Percentiles rank a stretch among this genome's conserved stretches.
Conservation (phyloP, 53 echinoderm and acorn worm species). For the Hippasteria phrygiana region DNA sequence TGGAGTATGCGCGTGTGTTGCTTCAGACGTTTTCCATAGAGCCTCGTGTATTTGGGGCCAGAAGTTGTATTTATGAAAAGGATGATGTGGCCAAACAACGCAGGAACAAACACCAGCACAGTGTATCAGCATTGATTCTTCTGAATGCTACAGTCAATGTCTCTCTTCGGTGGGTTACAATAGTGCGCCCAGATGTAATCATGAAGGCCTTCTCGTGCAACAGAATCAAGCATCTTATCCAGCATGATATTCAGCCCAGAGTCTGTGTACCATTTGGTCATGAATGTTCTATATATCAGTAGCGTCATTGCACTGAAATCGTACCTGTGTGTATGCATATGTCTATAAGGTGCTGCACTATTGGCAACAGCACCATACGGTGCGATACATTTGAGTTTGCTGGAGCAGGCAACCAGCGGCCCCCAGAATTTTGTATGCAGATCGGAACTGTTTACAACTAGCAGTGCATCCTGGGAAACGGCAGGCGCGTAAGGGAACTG, state of each 20-base stretch:
- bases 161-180: slow-evolving; percentile 94
- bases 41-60: too few species aligned
- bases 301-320: slow-evolving; percentile 80
- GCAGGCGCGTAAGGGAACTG: slow-evolving; percentile 70
- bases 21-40: too few species aligned
- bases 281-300: slow-evolving; percentile 76
- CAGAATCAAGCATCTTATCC: slow-evolving; percentile 68
- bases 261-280: slow-evolving; percentile 70
- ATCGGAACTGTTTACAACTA: slow-evolving; percentile 75
- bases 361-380: slow-evolving; percentile 72
- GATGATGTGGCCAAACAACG: too few species aligned
- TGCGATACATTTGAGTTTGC: slow-evolving; percentile 78
- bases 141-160: slow-evolving; percentile 78
- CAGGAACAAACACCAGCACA: too few species aligned
- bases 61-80: too few species aligned
- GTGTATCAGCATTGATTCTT: slow-evolving; percentile 74
- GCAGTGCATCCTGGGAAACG: slow-evolving; percentile 70
- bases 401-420: slow-evolving; percentile 74
- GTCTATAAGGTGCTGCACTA: slow-evolving; percentile 35
- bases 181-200: slow-evolving; percentile 97
- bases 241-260: slow-evolving; percentile 56
- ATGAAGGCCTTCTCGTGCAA: slow-evolving; percentile 63
- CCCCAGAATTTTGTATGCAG: slow-evolving; percentile 71
- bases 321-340: slow-evolving; percentile 78
- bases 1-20: too few species aligned